phyloP scores from a whole-genome alignment of 2,797 vertebrate species.

The Esox lucius region DNA sequence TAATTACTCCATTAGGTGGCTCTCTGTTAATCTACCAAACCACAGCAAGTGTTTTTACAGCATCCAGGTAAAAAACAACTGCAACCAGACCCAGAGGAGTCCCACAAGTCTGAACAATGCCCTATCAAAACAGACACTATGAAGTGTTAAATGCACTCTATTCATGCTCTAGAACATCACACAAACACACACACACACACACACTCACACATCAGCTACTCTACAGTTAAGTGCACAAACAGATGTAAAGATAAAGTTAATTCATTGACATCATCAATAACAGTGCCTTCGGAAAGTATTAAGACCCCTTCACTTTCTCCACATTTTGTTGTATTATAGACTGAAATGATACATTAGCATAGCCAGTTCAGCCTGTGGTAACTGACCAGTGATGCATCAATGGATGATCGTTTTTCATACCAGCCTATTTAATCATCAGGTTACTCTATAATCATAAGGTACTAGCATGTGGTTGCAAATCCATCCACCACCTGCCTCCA shows the following conservation, averaged over 20 bases:
- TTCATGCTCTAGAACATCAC: conserved; percentile 43
- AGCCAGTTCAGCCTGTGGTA: no score
- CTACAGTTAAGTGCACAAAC: conserved; percentile 56
- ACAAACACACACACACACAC: conserved; percentile 15
- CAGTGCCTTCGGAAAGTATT: no score
- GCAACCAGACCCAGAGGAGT: conserved; percentile 64
- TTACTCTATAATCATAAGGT: no score
- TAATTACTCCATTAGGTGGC: conserved; percentile 86
- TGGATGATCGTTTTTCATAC: no score
- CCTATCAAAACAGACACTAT: conserved; percentile 70
- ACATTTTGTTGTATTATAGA: no score
- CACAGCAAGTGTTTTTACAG: conserved; percentile 77
- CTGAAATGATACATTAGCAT: no score
- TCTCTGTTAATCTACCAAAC: conserved; percentile 82
- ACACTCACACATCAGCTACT: conserved; percentile 57
- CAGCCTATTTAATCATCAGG: no score
- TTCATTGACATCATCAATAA: conserved; percentile 61
- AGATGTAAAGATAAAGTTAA: conserved; percentile 63
- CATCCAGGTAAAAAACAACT: conserved; percentile 69
- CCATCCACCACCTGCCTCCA: no score
- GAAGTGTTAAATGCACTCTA: conserved; percentile 70
- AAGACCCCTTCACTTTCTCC: no score
- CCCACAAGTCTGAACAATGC: conserved; percentile 37
- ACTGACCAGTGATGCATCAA: no score
- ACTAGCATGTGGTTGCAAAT: no score